Evolutionary conservation across 2,888 invertebrate species (phyloP), one percentile per base, ranked within the genome.

Genomic region (Trichogramma dendrolimi): DNA sequence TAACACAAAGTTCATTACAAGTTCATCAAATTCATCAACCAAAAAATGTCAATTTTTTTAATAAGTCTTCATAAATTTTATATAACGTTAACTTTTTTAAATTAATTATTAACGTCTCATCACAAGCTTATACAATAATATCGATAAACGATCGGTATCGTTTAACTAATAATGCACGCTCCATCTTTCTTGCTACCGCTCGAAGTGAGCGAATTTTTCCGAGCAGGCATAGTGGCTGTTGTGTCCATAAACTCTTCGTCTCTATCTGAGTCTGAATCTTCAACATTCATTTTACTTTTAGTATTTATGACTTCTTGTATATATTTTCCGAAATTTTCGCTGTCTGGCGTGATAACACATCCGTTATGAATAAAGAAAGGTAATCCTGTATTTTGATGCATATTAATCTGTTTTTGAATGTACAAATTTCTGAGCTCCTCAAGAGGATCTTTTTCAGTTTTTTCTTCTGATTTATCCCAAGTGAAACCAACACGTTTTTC

Each of bases 221-320:
- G 68, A 6, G 69, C 59, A 2, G 65, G 64, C 73, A 77, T 72
- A 50, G 68, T 77, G 5, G 72, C 64, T 8, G 79, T 78, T 4
- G 79, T 79, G 49, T 79, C 79, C 55, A 79, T 68, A 63, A 73
- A 79, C 61, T 76, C 78, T 5, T 79, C 79, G 48, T 79, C 77
- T 43, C 76, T 74, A 42, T 78, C 76, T 0, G 75, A 76, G 53
- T 76, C 77, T 2, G 69, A 68, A 11, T 73, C 76, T 41, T 69
- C 71, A 3, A 58, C 66, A 27, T 58, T 66, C 38, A 62, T 60
- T 40, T 63, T 68, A 10, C 49, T 64, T 42, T 62, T 59, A 46
- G 61, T 60, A 27, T 27, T 27, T 2, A 27, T 27, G 55, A 65
- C 61, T 5, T 75, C 75, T n/a, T 69, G 69, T 8, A 71, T 67